phyloP scores from a whole-genome alignment of 1,140 invertebrate genomes.

The Argopecten irradians region DNA sequence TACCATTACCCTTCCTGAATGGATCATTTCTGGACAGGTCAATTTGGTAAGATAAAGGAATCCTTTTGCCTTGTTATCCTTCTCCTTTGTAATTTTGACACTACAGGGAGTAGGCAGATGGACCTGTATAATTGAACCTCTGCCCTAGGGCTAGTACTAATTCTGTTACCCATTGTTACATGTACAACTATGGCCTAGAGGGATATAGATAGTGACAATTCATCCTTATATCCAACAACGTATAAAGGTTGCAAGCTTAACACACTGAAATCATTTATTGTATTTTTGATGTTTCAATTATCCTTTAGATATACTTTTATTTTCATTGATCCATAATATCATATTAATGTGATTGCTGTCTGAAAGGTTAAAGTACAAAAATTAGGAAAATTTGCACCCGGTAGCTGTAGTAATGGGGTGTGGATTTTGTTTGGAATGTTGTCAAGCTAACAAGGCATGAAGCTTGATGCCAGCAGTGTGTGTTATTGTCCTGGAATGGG shows the following conservation, averaged over 20 bases:
- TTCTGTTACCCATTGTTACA: not conserved
- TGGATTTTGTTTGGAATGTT: not conserved
- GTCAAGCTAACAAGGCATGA: not conserved
- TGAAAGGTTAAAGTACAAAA: not conserved
- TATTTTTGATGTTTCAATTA: too few relatives aligned
- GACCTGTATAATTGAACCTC: not conserved
- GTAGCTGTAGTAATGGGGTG: too few relatives aligned
- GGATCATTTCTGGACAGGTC: not conserved
- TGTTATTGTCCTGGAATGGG: not conserved
- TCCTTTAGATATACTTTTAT: not conserved
- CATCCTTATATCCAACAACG: not conserved
- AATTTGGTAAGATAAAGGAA: not conserved
- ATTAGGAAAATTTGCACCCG: not conserved
- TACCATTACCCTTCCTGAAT: not conserved
- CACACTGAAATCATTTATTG: not conserved
- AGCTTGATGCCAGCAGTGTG: not conserved
- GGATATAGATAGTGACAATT: slow-evolving; percentile 13
- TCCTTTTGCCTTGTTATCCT: not conserved
- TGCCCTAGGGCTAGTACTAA: not conserved
- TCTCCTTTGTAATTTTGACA: not conserved
- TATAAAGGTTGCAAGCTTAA: not conserved
- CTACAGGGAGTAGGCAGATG: not conserved
- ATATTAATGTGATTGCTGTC: not conserved
- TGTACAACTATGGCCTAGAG: not conserved
- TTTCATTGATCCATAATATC: not conserved